A percentile compares a stretch with the other conserved stretches of the same genome.
phyloP scores from a whole-genome alignment of 2,113 vertebrate species.

The Pluvialis apricaria region DNA sequence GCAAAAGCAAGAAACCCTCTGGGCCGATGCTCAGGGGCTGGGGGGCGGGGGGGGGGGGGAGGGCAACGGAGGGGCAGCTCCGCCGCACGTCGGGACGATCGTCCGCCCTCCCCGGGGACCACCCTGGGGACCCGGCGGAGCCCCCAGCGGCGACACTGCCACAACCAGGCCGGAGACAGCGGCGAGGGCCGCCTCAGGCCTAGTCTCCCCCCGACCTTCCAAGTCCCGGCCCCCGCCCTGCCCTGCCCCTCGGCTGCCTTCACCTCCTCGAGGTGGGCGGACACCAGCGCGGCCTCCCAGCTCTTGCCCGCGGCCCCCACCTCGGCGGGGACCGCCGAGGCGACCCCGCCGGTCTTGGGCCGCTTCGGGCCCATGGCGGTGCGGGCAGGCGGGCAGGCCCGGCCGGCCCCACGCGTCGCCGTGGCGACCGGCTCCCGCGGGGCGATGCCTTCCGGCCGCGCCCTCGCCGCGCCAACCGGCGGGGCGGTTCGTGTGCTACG shows the following conservation, averaged over 20 bases:
- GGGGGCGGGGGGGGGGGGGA: no score
- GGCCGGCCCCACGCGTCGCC: slow-evolving; percentile 8
- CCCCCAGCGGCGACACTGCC: background rate
- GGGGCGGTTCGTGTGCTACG: background rate
- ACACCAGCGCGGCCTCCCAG: slow-evolving; percentile 72
- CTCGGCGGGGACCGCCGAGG: background rate
- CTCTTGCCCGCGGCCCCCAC: background rate
- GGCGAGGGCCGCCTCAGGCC: no score
- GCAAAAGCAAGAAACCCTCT: background rate
- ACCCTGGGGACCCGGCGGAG: background rate
- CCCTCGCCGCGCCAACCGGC: background rate
- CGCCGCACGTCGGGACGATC: background rate
- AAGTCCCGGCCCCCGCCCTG: background rate
- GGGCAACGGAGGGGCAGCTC: background rate
- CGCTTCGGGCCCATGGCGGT: slow-evolving; percentile 66
- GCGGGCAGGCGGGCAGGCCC: background rate
- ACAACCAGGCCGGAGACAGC: background rate
- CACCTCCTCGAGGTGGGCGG: slow-evolving; percentile 73
- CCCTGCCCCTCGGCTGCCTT: background rate
- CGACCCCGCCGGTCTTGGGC: background rate
- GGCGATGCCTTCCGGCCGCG: background rate
- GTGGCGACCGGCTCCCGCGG: background rate
- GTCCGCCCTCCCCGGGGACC: background rate
- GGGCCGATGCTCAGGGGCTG: background rate
- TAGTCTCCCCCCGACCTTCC: no score